A percentile compares a stretch with the other conserved stretches of the same genome.
These are phyloP conservation scores for Chymomyza procnemis DNA, from an alignment of 2,888 invertebrate genomes.

Conservation along the genomic window DNA sequence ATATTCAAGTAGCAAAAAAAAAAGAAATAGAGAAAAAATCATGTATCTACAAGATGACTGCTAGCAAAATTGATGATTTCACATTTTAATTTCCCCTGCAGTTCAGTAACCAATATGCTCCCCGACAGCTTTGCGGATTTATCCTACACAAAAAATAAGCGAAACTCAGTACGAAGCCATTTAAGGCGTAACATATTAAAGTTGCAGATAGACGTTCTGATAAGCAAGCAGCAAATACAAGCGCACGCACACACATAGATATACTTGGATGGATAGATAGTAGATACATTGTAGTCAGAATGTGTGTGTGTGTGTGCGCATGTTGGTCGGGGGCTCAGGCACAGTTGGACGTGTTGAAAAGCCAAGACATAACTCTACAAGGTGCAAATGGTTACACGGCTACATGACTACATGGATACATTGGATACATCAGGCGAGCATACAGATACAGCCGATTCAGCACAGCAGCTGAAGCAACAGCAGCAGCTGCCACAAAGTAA, in stretches of 20 bases:
- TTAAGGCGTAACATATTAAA: not conserved
- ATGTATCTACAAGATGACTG: not conserved
- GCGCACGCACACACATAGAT: not conserved
- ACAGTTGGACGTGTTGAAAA: slow-evolving; percentile 1
- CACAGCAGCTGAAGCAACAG: not conserved
- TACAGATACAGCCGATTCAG: not conserved
- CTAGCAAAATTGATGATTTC: not conserved
- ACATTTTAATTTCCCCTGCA: not conserved
- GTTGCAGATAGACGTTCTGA: not conserved
- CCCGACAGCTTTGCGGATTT: not conserved
- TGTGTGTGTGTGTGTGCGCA: too few species aligned
- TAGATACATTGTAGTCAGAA: not conserved
- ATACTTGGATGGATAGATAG: not conserved
- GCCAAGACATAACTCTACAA: not conserved
- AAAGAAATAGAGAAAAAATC: not conserved
- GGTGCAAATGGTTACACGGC: not conserved
- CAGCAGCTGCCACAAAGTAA: slow-evolving; percentile 5
- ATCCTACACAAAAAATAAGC: not conserved
- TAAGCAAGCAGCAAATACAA: not conserved
- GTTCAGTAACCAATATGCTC: not conserved
- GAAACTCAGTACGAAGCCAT: not conserved
- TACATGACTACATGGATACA: too few species aligned
- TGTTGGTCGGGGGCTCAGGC: not conserved
- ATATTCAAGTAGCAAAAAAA: too few species aligned
- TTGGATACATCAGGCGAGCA: too few species aligned